phyloP scores from a whole-genome alignment of 2,113 vertebrate genomes.

The Epinephelus cyanopodus region DNA sequence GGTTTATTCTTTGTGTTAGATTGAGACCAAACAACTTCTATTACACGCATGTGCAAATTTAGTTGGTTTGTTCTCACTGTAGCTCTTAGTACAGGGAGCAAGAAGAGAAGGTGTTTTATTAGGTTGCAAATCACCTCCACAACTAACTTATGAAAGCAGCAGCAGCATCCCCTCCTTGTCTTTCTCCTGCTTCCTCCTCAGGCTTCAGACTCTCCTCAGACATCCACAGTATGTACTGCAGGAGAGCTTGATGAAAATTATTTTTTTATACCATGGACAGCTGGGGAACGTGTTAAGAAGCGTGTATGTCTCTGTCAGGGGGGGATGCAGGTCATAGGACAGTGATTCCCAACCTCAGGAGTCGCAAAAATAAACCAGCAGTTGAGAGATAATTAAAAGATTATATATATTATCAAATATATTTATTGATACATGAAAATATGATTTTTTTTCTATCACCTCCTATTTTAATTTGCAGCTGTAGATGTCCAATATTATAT shows the following conservation, averaged over 20 bases:
- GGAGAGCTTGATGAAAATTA: slow-evolving; percentile 36
- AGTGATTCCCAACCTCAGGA: neutral
- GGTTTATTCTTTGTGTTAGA: neutral
- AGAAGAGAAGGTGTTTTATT: neutral
- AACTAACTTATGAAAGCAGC: neutral
- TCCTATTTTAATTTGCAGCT: neutral
- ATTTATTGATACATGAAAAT: neutral
- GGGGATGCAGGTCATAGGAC: neutral
- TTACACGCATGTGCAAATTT: neutral
- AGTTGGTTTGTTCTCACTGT: slow-evolving; percentile 4
- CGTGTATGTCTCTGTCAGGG: neutral
- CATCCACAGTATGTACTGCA: neutral
- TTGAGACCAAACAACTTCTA: slow-evolving; percentile 1
- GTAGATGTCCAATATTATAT: neutral
- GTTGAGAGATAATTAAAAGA: neutral
- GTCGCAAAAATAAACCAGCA: neutral
- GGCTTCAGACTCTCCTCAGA: slow-evolving; percentile 14
- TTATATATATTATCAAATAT: neutral
- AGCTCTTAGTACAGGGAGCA: neutral
- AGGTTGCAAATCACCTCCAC: neutral
- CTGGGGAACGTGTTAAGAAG: slow-evolving; percentile 24
- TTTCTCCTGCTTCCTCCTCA: slow-evolving; percentile 17
- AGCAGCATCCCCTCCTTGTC: neutral
- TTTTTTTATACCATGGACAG: slow-evolving; percentile 36
- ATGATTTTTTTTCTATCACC: neutral